These are phyloP conservation scores for Petrosia ficiformis DNA, from an alignment of 37 sponge, comb jelly and placozoan species.

Conservation along the genomic window DNA sequence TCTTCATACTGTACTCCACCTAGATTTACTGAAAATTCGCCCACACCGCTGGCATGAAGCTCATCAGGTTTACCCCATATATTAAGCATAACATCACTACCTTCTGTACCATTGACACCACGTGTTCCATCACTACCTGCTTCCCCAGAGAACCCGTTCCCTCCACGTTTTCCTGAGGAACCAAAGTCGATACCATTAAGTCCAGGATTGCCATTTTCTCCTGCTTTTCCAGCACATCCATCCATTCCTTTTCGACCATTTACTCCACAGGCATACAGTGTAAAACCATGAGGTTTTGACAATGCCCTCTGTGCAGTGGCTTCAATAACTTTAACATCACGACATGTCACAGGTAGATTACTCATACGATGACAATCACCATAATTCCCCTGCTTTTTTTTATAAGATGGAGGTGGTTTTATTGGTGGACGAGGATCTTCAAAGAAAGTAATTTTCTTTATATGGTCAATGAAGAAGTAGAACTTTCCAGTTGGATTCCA, in stretches of 20 bases:
- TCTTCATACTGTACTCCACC: slow-evolving; percentile 58
- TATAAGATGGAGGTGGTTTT: neutral
- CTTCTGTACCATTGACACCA: slow-evolving; percentile 36
- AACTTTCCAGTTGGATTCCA: slow-evolving; percentile 51
- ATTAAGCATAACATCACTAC: slow-evolving; percentile 36
- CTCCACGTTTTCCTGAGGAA: slow-evolving; percentile 51
- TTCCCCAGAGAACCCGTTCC: slow-evolving; percentile 55
- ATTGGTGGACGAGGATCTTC: slow-evolving; percentile 61
- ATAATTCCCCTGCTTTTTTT: slow-evolving; percentile 7
- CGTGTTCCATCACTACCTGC: slow-evolving; percentile 22
- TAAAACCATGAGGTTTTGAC: slow-evolving; percentile 29
- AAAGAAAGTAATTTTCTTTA: slow-evolving; percentile 20
- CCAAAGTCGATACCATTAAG: slow-evolving; percentile 23
- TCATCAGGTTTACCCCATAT: slow-evolving; percentile 43
- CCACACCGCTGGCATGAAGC: slow-evolving; percentile 20
- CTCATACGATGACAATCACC: neutral
- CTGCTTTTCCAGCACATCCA: slow-evolving; percentile 22
- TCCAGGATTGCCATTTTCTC: slow-evolving; percentile 26
- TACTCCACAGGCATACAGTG: slow-evolving; percentile 29
- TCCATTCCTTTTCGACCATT: slow-evolving; percentile 31
- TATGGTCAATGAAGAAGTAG: slow-evolving; percentile 56
- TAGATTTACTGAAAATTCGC: slow-evolving; percentile 19
- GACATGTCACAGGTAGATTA: neutral
- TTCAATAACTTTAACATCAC: neutral
- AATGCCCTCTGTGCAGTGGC: slow-evolving; percentile 29